phyloP scores from a whole-genome alignment of 1,140 invertebrate genomes.

The Carcinoscorpius rotundicauda region DNA sequence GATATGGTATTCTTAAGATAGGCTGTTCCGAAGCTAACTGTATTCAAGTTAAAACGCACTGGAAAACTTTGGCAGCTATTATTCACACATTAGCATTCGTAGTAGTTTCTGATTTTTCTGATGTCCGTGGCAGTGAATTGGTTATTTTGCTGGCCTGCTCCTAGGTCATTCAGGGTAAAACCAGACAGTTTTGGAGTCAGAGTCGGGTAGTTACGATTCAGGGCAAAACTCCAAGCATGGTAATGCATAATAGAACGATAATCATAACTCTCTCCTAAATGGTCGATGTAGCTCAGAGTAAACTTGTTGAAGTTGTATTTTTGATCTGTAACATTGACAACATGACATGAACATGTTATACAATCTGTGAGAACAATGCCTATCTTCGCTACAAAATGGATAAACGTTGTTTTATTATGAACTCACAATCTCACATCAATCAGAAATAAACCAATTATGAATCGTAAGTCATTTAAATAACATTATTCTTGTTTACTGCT shows the following conservation, averaged over 20 bases:
- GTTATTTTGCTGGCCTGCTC: constrained; percentile 7
- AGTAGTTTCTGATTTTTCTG: constrained; percentile 15
- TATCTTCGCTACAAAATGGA: too few species aligned
- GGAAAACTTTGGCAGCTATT: background rate
- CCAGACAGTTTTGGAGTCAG: constrained; percentile 30
- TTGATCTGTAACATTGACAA: constrained; percentile 25
- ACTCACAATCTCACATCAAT: too few species aligned
- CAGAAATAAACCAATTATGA: too few species aligned
- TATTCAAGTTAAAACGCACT: too few species aligned
- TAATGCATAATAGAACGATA: constrained; percentile 43
- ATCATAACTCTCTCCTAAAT: constrained; percentile 39
- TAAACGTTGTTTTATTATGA: too few species aligned
- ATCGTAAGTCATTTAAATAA: too few species aligned
- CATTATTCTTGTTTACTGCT: too few species aligned
- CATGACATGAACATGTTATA: too few species aligned
- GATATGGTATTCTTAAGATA: too few species aligned
- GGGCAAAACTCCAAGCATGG: constrained; percentile 39
- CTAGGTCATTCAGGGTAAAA: background rate
- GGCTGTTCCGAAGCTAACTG: too few species aligned
- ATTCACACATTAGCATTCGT: constrained; percentile 4
- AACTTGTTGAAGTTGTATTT: constrained; percentile 39
- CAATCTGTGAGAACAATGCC: too few species aligned
- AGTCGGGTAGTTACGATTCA: constrained; percentile 38
- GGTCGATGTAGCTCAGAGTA: constrained; percentile 29
- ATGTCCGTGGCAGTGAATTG: constrained; percentile 9